Evolutionary conservation across 2,113 vertebrate species (phyloP).

Genomic region (Mirza zaza): DNA sequence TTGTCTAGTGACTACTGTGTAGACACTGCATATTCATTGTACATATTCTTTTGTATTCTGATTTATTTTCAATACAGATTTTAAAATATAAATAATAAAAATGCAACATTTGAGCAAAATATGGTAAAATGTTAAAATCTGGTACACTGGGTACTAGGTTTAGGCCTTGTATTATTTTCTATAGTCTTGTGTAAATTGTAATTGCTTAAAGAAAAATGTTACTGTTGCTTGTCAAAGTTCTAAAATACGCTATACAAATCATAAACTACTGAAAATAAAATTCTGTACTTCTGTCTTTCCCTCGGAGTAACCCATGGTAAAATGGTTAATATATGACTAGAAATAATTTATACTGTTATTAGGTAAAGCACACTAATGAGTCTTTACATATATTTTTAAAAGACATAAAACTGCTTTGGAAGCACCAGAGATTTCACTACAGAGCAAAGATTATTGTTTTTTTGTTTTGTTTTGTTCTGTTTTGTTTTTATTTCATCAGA

Average conservation of each 20-base stretch:
- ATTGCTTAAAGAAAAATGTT: background rate
- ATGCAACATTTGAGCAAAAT: background rate
- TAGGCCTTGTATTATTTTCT: background rate
- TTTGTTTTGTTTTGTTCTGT: too few species aligned
- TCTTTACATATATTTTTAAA: background rate
- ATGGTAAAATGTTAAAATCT: background rate
- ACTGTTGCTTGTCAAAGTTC: background rate
- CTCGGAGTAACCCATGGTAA: background rate
- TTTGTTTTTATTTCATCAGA: too few species aligned
- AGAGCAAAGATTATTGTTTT: too few species aligned
- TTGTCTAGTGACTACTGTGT: background rate
- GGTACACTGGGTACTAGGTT: background rate
- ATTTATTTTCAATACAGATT: background rate
- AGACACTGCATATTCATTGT: background rate
- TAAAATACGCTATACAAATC: background rate
- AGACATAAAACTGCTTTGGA: background rate
- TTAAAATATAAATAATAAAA: background rate
- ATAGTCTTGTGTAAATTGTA: background rate
- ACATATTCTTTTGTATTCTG: background rate
- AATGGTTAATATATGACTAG: background rate
- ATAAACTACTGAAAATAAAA: background rate
- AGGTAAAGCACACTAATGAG: background rate
- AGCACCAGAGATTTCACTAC: background rate
- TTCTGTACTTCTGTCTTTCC: background rate
- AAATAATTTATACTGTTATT: background rate